These are phyloP conservation scores for Ptychobarbus kaznakovi DNA, from an alignment of 2,797 vertebrate species.

Conservation along the genomic window DNA sequence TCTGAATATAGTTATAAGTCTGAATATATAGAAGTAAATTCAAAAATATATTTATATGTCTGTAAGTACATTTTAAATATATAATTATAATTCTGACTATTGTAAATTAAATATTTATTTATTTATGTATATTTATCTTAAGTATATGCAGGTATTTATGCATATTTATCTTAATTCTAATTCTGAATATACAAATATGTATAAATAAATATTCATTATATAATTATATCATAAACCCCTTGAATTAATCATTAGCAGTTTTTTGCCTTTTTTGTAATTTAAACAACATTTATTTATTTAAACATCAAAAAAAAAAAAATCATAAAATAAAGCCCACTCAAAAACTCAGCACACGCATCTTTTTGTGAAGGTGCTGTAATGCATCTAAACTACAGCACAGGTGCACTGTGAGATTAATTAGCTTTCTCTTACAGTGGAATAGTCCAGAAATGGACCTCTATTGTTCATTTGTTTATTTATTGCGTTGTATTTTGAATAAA, in stretches of 20 bases:
- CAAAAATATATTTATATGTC: not conserved
- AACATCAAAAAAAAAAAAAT: not conserved
- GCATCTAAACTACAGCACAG: slow-evolving; percentile 18
- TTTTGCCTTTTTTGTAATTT: not conserved
- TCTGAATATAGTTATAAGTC: not conserved
- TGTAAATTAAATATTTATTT: too few species aligned
- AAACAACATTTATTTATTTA: not conserved
- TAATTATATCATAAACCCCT: not conserved
- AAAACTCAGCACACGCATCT: not conserved
- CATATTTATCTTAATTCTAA: not conserved
- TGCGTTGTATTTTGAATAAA: slow-evolving; percentile 38
- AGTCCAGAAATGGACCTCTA: slow-evolving; percentile 44
- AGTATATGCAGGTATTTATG: not conserved
- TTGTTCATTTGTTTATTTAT: slow-evolving; percentile 48
- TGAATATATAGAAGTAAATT: not conserved
- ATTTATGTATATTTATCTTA: not conserved
- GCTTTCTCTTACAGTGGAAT: slow-evolving; percentile 17
- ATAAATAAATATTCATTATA: not conserved
- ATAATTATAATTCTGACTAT: not conserved
- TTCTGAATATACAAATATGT: not conserved
- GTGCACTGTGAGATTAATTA: slow-evolving; percentile 42
- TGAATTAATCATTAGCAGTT: not conserved
- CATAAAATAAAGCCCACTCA: not conserved
- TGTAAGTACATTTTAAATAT: not conserved
- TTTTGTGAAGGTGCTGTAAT: slow-evolving; percentile 38